These are phyloP conservation scores for Aythya baeri DNA, from an alignment of 2,113 vertebrate species.

Conservation along the genomic window DNA sequence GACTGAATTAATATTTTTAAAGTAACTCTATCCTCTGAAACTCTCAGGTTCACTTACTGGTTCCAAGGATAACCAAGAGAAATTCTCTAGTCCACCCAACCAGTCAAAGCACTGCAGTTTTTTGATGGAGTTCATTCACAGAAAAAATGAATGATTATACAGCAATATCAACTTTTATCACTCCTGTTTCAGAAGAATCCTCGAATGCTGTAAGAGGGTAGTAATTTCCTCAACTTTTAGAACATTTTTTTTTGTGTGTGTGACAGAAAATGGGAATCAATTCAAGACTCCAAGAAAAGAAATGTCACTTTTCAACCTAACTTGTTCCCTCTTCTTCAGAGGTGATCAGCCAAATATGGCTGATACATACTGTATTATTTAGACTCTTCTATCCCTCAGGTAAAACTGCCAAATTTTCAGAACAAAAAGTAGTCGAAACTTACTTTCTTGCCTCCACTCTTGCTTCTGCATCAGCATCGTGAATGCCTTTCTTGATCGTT, in stretches of 20 bases:
- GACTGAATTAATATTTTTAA: background rate
- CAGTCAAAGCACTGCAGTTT: background rate
- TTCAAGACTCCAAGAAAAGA: background rate
- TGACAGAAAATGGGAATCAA: background rate
- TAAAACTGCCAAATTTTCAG: background rate
- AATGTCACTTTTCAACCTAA: background rate
- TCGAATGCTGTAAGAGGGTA: background rate
- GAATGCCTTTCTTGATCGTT: constrained; percentile 97
- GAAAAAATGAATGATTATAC: background rate
- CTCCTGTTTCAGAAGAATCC: background rate
- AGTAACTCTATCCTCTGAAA: background rate
- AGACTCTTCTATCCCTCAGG: background rate
- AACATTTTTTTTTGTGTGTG: background rate
- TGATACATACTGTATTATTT: background rate
- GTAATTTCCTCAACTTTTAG: background rate
- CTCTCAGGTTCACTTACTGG: background rate
- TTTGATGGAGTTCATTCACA: background rate
- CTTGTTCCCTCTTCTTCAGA: background rate
- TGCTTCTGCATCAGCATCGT: constrained; percentile 95
- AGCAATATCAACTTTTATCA: background rate
- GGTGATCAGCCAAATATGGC: background rate
- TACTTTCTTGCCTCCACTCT: constrained; percentile 97
- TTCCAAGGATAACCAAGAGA: background rate
- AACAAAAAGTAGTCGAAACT: constrained; percentile 52
- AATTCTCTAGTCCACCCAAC: background rate